Evolutionary conservation across 2,888 invertebrate species (phyloP).

Genomic region (Coecobrya sp.): DNA sequence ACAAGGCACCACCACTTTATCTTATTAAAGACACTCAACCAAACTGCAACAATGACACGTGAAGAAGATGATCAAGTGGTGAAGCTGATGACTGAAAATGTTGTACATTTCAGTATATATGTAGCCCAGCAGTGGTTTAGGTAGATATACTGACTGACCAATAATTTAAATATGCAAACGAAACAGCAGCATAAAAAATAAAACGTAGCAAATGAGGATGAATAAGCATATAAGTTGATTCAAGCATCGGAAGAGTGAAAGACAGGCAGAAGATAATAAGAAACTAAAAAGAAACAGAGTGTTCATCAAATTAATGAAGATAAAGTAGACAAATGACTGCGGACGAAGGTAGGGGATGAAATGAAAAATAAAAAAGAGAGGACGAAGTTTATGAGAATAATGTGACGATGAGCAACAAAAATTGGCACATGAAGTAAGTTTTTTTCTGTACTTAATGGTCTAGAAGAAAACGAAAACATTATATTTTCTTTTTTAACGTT

Average conservation of each 20-base stretch:
- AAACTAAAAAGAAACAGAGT: slow-evolving; percentile 14
- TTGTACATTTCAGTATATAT: not conserved
- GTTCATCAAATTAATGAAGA: slow-evolving; percentile 75
- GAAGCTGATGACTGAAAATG: not conserved
- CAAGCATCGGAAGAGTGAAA: not conserved
- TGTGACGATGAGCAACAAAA: slow-evolving; percentile 14
- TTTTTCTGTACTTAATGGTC: slow-evolving; percentile 5
- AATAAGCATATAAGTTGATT: slow-evolving; percentile 60
- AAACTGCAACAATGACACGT: slow-evolving; percentile 54
- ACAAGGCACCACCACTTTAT: slow-evolving; percentile 34
- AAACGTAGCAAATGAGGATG: slow-evolving; percentile 65
- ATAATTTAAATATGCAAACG: slow-evolving; percentile 73
- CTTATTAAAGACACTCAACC: slow-evolving; percentile 43
- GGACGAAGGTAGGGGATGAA: slow-evolving; percentile 8
- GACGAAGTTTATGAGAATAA: not conserved
- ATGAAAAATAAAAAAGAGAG: not conserved
- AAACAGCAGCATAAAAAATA: slow-evolving; percentile 40
- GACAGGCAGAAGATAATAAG: slow-evolving; percentile 36
- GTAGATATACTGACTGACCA: slow-evolving; percentile 38
- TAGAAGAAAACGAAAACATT: slow-evolving; percentile 5
- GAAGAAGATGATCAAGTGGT: slow-evolving; percentile 39
- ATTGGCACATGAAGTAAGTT: not conserved
- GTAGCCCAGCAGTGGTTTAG: not conserved
- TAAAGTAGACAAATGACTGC: slow-evolving; percentile 60
- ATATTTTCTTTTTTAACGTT: not conserved